phyloP scores from a whole-genome alignment of 2,797 vertebrate species.

The Chaunax sp. region DNA sequence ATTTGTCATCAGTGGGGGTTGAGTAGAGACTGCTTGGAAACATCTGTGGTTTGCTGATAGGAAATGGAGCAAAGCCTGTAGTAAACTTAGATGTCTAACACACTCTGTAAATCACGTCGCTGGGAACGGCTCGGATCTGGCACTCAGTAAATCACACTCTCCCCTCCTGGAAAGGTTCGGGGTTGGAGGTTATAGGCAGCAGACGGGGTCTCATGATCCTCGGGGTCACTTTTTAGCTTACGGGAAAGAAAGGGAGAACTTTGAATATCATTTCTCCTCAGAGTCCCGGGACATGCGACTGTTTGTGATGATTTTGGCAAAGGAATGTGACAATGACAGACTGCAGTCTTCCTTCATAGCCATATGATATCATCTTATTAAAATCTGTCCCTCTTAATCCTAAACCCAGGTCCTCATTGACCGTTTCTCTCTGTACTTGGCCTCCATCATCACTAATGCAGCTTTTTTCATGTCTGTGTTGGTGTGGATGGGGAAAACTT shows the following conservation, averaged over 20 bases:
- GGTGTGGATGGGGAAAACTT: no score
- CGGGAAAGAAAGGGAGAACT: conserved; percentile 14
- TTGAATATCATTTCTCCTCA: conserved; percentile 15
- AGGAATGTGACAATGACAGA: conserved; percentile 12
- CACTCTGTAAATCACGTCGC: conserved; percentile 52
- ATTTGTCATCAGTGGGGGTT: conserved; percentile 31
- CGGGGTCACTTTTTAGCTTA: conserved; percentile 27
- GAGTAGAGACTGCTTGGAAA: conserved; percentile 12
- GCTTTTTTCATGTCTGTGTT: background rate
- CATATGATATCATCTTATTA: background rate
- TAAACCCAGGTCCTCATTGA: no score
- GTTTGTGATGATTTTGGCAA: conserved; percentile 6
- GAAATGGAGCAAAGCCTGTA: conserved; percentile 32
- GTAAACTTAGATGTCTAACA: conserved; percentile 39
- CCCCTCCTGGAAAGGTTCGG: conserved; percentile 28
- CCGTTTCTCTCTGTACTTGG: no score
- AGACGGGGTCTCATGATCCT: conserved; percentile 50
- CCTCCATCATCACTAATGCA: background rate
- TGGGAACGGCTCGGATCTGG: conserved; percentile 38
- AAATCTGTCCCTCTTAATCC: background rate
- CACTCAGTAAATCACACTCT: conserved; percentile 59
- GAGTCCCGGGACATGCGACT: conserved; percentile 3
- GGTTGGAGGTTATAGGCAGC: conserved; percentile 56
- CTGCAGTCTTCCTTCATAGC: conserved; percentile 3
- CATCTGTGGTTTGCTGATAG: conserved; percentile 40